phyloP scores from a whole-genome alignment of 1,140 invertebrate genomes.

The Antheraea pernyi region DNA sequence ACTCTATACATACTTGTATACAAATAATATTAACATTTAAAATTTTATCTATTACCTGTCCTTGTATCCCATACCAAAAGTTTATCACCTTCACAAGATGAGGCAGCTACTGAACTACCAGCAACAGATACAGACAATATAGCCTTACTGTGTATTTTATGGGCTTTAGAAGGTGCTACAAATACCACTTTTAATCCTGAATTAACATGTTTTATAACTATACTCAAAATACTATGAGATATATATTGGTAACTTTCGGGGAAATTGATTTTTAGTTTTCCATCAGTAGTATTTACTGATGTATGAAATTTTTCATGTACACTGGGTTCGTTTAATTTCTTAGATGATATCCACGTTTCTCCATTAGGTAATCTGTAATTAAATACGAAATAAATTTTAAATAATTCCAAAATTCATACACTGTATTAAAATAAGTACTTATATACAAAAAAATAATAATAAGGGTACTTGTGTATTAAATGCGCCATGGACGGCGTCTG shows the following conservation, averaged over 20 bases:
- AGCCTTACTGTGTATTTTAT: conserved; percentile 69
- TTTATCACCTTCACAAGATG: conserved; percentile 81
- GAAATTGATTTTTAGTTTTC: conserved; percentile 63
- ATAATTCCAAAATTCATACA: too few species aligned
- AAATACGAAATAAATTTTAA: too few species aligned
- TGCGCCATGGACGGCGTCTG: too few species aligned
- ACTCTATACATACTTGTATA: too few species aligned
- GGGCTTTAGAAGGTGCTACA: conserved; percentile 65
- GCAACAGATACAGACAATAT: conserved; percentile 80
- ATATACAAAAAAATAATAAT: too few species aligned
- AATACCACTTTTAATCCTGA: conserved; percentile 68
- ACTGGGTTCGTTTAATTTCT: conserved; percentile 63
- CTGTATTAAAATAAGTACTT: too few species aligned
- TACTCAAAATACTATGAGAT: conserved; percentile 52
- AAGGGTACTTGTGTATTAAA: too few species aligned
- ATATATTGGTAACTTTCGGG: conserved; percentile 60
- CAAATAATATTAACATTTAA: too few species aligned
- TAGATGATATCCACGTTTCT: conserved; percentile 73
- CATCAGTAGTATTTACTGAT: conserved; percentile 47
- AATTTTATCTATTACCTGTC: conserved; percentile 72
- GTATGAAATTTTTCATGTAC: conserved; percentile 66
- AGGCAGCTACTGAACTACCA: conserved; percentile 81
- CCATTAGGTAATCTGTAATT: conserved; percentile 61
- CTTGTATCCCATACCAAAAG: conserved; percentile 83
- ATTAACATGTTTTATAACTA: conserved; percentile 62